Percentiles rank a stretch among this genome's conserved stretches.
Conservation (phyloP, 2,797 vertebrate species). For the Meriones psammophilus region DNA sequence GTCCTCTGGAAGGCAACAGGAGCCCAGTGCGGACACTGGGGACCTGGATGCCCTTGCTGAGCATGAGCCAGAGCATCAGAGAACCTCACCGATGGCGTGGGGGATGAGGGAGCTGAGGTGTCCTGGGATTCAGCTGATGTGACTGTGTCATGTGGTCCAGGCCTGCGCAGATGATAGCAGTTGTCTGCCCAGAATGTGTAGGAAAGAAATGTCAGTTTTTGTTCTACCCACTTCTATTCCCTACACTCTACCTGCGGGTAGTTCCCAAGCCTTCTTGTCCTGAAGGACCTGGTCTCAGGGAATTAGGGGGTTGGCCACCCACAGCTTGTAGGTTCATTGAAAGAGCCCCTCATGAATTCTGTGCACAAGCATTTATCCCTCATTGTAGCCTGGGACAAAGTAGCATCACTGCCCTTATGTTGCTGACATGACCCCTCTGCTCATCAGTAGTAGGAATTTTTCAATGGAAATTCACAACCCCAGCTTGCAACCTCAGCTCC, state of each 20-base stretch:
- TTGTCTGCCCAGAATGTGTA: background rate
- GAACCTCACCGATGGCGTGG: background rate
- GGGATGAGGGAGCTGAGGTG: background rate
- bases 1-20: too few species aligned
- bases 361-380: background rate
- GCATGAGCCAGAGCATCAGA: background rate
- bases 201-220: background rate
- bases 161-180: background rate
- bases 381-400: too few species aligned
- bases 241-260: background rate
- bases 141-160: too few species aligned
- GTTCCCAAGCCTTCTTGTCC: background rate
- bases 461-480: background rate
- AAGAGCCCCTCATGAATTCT: background rate
- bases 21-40: background rate
- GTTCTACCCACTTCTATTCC: background rate
- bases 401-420: background rate
- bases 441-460: background rate
- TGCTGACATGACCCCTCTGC: background rate
- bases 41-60: background rate
- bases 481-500: background rate
- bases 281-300: background rate
- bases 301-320: background rate
- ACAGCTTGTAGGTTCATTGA: background rate
- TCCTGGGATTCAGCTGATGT: fast-evolving